These are phyloP conservation scores for Tragopan temminckii DNA, from an alignment of 2,797 vertebrate genomes.

Conservation along the genomic window DNA sequence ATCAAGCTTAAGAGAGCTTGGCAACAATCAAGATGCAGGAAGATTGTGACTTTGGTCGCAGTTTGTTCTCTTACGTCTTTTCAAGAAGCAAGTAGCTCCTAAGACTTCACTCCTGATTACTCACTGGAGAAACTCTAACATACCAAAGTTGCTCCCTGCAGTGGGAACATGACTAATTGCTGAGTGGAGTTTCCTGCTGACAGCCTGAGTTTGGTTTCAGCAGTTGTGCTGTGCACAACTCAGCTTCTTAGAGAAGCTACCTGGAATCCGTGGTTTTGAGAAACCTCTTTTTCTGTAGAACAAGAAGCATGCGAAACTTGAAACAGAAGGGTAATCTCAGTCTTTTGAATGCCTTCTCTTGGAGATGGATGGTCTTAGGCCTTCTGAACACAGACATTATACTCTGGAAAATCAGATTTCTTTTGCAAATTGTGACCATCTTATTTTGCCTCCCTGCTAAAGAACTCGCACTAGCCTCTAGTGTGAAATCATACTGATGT, in stretches of 20 bases:
- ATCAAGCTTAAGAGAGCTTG: rapidly evolving
- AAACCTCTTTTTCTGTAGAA: neutral
- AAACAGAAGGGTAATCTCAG: neutral
- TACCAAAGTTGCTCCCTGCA: neutral
- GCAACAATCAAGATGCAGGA: neutral
- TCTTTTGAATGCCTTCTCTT: neutral
- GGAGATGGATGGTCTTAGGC: rapidly evolving
- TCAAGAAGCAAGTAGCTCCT: neutral
- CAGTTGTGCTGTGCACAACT: neutral
- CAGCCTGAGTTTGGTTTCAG: rapidly evolving
- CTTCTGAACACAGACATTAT: neutral
- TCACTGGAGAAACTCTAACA: neutral
- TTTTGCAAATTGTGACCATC: rapidly evolving
- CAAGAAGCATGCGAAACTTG: neutral
- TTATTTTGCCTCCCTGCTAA: neutral
- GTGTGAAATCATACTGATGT: neutral
- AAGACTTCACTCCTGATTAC: neutral
- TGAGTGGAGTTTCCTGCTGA: rapidly evolving
- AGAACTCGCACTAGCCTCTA: rapidly evolving
- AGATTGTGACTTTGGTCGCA: neutral
- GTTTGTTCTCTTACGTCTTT: neutral
- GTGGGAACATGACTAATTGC: rapidly evolving
- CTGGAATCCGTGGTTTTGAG: neutral
- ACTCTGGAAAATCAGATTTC: neutral
- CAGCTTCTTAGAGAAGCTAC: neutral